These are phyloP conservation scores for Anseranas semipalmata DNA, from an alignment of 2,113 vertebrate species.

Conservation along the genomic window DNA sequence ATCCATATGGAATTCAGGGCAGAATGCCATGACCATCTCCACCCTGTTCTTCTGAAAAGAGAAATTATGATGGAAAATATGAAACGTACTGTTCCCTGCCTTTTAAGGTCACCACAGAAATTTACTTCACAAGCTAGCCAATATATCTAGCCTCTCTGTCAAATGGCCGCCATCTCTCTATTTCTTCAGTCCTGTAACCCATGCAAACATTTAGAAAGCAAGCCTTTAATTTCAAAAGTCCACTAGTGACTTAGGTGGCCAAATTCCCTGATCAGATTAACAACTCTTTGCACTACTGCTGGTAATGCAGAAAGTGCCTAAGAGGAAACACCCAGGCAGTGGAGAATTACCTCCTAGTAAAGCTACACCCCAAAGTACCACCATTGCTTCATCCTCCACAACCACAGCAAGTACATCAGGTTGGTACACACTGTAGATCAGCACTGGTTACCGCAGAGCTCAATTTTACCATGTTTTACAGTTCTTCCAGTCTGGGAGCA, in stretches of 20 bases:
- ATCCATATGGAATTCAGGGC: neutral
- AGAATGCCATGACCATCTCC: neutral
- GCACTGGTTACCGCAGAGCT: neutral
- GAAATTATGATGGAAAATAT: neutral
- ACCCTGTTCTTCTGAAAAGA: neutral
- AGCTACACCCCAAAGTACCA: neutral
- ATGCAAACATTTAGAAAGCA: neutral
- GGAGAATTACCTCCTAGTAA: neutral
- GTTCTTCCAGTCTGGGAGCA: neutral
- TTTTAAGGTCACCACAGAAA: constrained; percentile 30
- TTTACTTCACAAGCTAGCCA: neutral
- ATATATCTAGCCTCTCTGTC: neutral
- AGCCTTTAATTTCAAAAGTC: neutral
- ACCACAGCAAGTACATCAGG: neutral
- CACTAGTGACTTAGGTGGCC: neutral
- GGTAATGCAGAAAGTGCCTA: neutral
- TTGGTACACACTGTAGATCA: neutral
- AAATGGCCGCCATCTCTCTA: neutral
- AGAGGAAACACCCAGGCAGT: neutral
- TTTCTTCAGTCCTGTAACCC: neutral
- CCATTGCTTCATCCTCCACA: neutral
- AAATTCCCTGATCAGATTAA: neutral
- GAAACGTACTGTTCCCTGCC: constrained; percentile 18
- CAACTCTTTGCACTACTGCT: neutral
- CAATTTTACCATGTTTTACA: neutral